These are phyloP conservation scores for Uropetala carovei DNA, from an alignment of 2,888 invertebrate genomes.

Conservation along the genomic window DNA sequence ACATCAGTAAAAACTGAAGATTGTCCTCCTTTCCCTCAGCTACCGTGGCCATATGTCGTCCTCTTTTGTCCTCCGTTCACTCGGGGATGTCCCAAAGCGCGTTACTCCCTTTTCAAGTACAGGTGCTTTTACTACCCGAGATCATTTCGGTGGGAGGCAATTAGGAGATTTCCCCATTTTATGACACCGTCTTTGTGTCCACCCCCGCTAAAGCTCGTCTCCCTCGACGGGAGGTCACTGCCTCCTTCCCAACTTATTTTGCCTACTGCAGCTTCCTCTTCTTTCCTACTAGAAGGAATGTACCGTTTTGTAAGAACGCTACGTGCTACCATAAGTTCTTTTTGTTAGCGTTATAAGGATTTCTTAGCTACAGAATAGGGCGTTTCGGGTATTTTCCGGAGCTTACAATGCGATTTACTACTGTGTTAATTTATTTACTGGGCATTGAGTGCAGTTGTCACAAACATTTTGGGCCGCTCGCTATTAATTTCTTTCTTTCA, in stretches of 20 bases:
- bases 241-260: slow-evolving; percentile 30
- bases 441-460: background rate
- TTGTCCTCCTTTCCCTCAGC: background rate
- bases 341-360: too few species aligned
- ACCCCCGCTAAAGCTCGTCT: background rate
- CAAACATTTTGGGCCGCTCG: too few species aligned
- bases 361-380: background rate
- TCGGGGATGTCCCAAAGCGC: background rate
- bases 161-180: background rate
- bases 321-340: background rate
- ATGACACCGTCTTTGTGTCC: background rate
- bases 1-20: slow-evolving; percentile 25
- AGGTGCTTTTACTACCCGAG: too few species aligned
- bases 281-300: background rate
- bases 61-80: background rate
- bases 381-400: background rate
- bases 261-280: background rate
- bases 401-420: background rate
- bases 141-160: too few species aligned
- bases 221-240: slow-evolving; percentile 35
- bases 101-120: background rate
- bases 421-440: background rate
- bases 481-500: too few species aligned
- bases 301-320: background rate
- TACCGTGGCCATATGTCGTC: background rate